phyloP scores from a whole-genome alignment of 2,888 invertebrate species.

The Julus scandinavius region DNA sequence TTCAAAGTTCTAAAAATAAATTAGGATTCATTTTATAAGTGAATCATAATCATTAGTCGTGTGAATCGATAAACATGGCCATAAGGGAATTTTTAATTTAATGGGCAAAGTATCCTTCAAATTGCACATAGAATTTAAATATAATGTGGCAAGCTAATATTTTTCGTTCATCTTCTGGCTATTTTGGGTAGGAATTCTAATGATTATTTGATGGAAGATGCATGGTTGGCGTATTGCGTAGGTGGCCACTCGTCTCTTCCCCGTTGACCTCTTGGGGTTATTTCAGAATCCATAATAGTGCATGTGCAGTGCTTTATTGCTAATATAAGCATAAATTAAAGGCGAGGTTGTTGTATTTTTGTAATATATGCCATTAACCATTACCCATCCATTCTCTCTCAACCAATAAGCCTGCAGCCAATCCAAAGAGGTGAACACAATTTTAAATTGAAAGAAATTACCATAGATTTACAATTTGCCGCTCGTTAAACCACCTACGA shows the following conservation, averaged over 20 bases:
- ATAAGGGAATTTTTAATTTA: neutral
- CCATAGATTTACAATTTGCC: slow-evolving; percentile 39
- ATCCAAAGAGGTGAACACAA: slow-evolving; percentile 35
- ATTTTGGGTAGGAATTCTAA: slow-evolving; percentile 29
- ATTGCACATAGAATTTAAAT: neutral
- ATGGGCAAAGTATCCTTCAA: slow-evolving; percentile 15
- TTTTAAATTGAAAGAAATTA: slow-evolving; percentile 42
- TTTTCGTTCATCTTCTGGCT: slow-evolving; percentile 15
- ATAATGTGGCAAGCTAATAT: slow-evolving; percentile 1
- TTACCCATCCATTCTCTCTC: slow-evolving; percentile 27
- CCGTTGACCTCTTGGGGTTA: slow-evolving; percentile 15
- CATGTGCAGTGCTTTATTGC: slow-evolving; percentile 39
- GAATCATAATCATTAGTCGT: neutral
- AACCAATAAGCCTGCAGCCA: slow-evolving; percentile 31
- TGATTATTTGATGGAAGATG: neutral
- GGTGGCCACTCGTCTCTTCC: slow-evolving; percentile 39
- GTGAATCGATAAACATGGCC: neutral
- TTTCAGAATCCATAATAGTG: slow-evolving; percentile 32
- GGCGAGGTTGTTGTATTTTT: slow-evolving; percentile 42
- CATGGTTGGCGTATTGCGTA: slow-evolving; percentile 35
- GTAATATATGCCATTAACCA: slow-evolving; percentile 39
- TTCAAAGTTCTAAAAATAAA: neutral
- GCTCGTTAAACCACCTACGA: slow-evolving; percentile 37
- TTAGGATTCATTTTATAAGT: neutral
- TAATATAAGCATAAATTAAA: slow-evolving; percentile 42